A percentile compares a stretch with the other conserved stretches of the same genome.
These are phyloP conservation scores for Caradrina clavipalpis DNA, from an alignment of 2,888 invertebrate genomes.

Conservation along the genomic window DNA sequence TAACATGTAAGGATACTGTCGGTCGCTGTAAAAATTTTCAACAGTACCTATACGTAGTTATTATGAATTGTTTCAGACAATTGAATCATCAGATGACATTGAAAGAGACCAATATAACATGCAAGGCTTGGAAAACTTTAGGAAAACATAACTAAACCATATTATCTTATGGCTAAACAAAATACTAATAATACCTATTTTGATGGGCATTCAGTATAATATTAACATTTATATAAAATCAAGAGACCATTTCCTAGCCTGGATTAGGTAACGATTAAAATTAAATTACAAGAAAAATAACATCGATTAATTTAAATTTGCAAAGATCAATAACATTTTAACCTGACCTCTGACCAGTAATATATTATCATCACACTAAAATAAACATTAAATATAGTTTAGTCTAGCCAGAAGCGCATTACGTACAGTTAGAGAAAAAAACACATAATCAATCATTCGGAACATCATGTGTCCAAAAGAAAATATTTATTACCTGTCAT, in stretches of 20 bases:
- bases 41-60: too few relatives aligned
- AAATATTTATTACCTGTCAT: conserved; percentile 84
- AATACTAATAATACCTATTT: neutral
- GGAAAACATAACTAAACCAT: neutral
- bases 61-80: too few relatives aligned
- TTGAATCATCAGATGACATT: neutral
- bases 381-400: conserved; percentile 54
- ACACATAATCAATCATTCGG: conserved; percentile 70
- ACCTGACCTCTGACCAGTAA: conserved; percentile 39
- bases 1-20: neutral
- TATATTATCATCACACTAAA: conserved; percentile 45
- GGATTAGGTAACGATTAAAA: conserved; percentile 20
- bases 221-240: neutral
- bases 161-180: too few relatives aligned
- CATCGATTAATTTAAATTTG: conserved; percentile 44
- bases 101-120: neutral
- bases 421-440: conserved; percentile 61
- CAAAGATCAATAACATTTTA: conserved; percentile 49
- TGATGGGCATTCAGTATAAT: neutral
- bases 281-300: conserved; percentile 37
- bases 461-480: conserved; percentile 68
- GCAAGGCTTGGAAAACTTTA: too few relatives aligned
- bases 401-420: conserved; percentile 58
- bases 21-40: neutral
- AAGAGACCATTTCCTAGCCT: neutral